Evolutionary conservation across 2,888 invertebrate genomes (phyloP).

Genomic region (Parochlus steinenii): DNA sequence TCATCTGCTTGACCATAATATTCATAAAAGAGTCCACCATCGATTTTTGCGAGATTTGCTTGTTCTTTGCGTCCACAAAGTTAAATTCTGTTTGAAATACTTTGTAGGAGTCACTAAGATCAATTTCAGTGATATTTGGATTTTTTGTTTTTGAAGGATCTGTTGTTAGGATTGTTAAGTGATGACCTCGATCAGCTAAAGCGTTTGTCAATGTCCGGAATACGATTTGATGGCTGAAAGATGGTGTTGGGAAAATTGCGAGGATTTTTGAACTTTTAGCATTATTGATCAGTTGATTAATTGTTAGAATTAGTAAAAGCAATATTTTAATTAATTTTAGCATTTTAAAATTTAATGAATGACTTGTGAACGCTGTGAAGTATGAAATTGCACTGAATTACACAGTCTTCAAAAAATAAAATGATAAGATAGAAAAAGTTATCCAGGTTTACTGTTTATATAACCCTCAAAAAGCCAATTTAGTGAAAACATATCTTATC

Average conservation of each 20-base stretch:
- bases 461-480: too few species aligned
- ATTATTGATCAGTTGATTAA: too few species aligned
- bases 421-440: too few species aligned
- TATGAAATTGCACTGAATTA: too few species aligned
- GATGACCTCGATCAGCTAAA: conserved; percentile 5
- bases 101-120: conserved; percentile 25
- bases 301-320: too few species aligned
- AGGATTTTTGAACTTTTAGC: conserved; percentile 2
- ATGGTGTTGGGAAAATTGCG: conserved; percentile 8
- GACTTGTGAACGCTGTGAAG: too few species aligned
- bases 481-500: too few species aligned
- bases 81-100: conserved; percentile 15
- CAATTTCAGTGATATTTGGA: conserved; percentile 26
- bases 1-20: conserved; percentile 9
- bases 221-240: background rate
- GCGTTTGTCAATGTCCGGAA: background rate
- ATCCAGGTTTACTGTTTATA: too few species aligned
- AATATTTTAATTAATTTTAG: too few species aligned
- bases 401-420: too few species aligned
- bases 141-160: conserved; percentile 10
- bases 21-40: background rate
- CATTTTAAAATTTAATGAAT: too few species aligned
- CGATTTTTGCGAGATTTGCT: background rate
- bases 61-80: conserved; percentile 11
- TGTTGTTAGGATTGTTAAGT: conserved; percentile 4